Conservation (phyloP, 2,113 vertebrate genomes). For the Plecturocebus donacophilus region DNA sequence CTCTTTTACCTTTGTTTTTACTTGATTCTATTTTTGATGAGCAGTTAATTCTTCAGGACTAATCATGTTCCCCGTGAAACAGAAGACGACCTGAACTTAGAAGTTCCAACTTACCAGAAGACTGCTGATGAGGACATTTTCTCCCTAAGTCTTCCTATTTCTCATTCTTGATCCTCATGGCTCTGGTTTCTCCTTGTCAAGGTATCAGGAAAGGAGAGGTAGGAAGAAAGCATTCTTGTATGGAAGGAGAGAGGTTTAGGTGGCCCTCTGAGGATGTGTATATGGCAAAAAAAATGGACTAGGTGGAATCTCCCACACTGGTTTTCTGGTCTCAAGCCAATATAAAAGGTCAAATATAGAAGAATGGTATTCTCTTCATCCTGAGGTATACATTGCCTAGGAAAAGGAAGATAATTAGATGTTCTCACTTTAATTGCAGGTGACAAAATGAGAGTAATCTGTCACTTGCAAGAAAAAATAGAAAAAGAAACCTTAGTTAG, state of each 20-base stretch:
- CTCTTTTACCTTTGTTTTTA: neutral
- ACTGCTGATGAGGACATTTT: neutral
- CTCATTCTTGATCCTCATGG: neutral
- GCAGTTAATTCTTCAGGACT: neutral
- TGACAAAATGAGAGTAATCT: neutral
- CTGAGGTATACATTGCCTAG: neutral
- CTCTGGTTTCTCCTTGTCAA: neutral
- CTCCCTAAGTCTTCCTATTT: neutral
- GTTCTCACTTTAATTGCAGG: neutral
- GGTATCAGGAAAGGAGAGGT: neutral
- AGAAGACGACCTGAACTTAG: neutral
- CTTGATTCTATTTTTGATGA: neutral
- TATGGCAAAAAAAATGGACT: neutral
- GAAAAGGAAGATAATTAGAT: neutral
- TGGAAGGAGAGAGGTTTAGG: neutral
- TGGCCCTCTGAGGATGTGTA: neutral
- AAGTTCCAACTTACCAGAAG: neutral
- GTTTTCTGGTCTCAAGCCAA: neutral
- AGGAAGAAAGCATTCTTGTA: neutral
- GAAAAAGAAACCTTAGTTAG: neutral
- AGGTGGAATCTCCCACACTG: neutral
- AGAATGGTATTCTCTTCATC: neutral
- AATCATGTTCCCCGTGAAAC: neutral
- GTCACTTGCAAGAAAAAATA: neutral
- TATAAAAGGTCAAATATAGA: neutral